Evolutionary conservation across 2,888 invertebrate genomes (phyloP).

Genomic region (Yponomeuta sedellus): DNA sequence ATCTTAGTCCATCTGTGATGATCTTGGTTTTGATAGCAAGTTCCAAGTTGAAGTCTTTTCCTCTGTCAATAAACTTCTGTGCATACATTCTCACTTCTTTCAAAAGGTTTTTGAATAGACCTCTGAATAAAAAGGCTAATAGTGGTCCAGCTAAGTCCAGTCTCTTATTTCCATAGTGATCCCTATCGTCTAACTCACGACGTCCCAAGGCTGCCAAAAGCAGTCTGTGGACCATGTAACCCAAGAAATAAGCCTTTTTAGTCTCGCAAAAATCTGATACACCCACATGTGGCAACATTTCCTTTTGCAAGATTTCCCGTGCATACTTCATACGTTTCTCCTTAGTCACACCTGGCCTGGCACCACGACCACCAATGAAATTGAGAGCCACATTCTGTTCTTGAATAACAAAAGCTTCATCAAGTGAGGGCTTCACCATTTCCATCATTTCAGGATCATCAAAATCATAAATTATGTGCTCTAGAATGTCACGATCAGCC

Average conservation of each 20-base stretch:
- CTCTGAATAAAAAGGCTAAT: constrained; percentile 96
- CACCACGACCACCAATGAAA: constrained; percentile 98
- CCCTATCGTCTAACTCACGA: constrained; percentile 98
- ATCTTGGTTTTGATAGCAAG: constrained; percentile 97
- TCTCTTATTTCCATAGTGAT: constrained; percentile 99
- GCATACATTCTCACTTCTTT: constrained; percentile 99
- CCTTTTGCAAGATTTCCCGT: constrained; percentile 98
- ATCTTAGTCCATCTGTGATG: constrained; percentile 97
- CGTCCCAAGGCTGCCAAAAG: constrained; percentile 95
- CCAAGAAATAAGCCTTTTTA: constrained; percentile 98
- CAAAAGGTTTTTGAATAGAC: constrained; percentile 95
- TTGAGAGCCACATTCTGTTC: constrained; percentile 99
- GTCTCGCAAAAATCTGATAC: constrained; percentile 99
- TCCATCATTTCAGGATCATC: constrained; percentile 99
- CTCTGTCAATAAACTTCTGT: constrained; percentile 98
- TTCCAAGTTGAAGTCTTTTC: constrained; percentile 98
- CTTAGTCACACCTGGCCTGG: constrained; percentile 97
- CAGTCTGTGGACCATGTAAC: constrained; percentile 99
- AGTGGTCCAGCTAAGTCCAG: constrained; percentile 98
- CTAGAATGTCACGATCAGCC: constrained; percentile 98
- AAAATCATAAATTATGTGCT: constrained; percentile 99
- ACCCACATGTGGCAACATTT: constrained; percentile 99
- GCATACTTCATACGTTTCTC: constrained; percentile 99
- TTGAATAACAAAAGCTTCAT: constrained; percentile 99
- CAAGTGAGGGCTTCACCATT: constrained; percentile 99